These are phyloP conservation scores for Lysandra coridon DNA, from an alignment of 2,888 invertebrate genomes.

Conservation along the genomic window DNA sequence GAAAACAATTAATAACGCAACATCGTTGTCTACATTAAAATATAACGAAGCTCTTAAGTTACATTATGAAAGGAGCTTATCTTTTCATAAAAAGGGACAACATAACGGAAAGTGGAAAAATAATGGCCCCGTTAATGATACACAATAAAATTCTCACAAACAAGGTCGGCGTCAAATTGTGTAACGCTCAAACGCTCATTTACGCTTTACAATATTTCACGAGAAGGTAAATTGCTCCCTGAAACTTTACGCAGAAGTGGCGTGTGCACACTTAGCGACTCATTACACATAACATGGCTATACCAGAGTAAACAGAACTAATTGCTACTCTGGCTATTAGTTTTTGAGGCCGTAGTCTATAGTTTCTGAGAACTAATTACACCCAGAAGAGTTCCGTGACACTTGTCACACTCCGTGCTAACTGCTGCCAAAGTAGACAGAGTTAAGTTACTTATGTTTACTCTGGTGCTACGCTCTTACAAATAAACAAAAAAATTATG, in stretches of 20 bases:
- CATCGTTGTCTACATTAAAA: not conserved
- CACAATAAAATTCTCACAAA: slow-evolving; percentile 27
- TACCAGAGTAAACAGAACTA: no score
- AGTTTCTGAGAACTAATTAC: no score
- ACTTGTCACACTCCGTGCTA: no score
- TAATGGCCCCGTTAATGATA: slow-evolving; percentile 28
- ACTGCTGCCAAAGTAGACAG: no score
- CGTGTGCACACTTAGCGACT: not conserved
- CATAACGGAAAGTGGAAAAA: slow-evolving; percentile 21
- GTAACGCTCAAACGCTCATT: slow-evolving; percentile 29
- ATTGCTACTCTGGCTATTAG: no score
- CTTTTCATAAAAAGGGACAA: not conserved
- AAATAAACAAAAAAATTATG: no score
- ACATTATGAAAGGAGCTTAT: slow-evolving; percentile 13
- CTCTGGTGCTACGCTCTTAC: no score
- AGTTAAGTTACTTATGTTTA: no score
- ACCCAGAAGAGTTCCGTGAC: no score
- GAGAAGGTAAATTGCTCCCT: slow-evolving; percentile 25
- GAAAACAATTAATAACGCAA: not conserved
- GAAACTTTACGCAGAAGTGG: not conserved
- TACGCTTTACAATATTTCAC: slow-evolving; percentile 28
- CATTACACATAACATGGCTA: no score
- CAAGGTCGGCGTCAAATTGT: slow-evolving; percentile 22
- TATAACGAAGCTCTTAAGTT: slow-evolving; percentile 1
- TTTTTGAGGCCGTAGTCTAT: no score